Evolutionary conservation across 2,888 invertebrate genomes (phyloP).

Genomic region (Anthophora plumipes): DNA sequence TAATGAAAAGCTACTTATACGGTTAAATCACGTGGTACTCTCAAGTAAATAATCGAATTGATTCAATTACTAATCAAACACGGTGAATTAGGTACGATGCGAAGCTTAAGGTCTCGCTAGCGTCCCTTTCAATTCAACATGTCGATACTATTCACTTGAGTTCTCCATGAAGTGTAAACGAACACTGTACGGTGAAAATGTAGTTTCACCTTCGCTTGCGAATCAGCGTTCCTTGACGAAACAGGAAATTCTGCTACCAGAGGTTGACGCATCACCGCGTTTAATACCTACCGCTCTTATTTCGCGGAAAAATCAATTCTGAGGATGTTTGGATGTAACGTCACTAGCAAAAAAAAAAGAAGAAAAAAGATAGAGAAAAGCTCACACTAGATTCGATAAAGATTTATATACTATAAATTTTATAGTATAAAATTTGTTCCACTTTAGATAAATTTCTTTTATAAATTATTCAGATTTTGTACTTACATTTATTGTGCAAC

Average conservation of each 20-base stretch:
- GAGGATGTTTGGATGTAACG: not conserved
- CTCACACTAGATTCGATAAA: not conserved
- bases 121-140: conserved; percentile 21
- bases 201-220: conserved; percentile 6
- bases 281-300: not conserved
- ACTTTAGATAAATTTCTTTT: too few relatives aligned
- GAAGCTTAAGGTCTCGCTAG: conserved; percentile 19
- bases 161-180: not conserved
- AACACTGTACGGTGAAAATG: conserved; percentile 8
- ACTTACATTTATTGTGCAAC: too few relatives aligned
- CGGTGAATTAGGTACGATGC: conserved; percentile 23
- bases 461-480: too few relatives aligned
- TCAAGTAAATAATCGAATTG: conserved; percentile 39
- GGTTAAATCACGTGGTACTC: conserved; percentile 7
- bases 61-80: conserved; percentile 40
- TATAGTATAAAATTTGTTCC: too few relatives aligned
- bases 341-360: not conserved
- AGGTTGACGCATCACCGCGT: not conserved
- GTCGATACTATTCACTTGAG: conserved; percentile 27
- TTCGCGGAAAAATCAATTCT: not conserved
- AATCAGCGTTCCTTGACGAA: not conserved
- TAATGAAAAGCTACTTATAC: conserved; percentile 29
- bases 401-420: too few relatives aligned
- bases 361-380: too few relatives aligned
- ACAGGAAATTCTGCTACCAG: conserved; percentile 3